Evolutionary conservation across 2,888 invertebrate genomes (phyloP).

Genomic region (Aproaerema taeniolella): DNA sequence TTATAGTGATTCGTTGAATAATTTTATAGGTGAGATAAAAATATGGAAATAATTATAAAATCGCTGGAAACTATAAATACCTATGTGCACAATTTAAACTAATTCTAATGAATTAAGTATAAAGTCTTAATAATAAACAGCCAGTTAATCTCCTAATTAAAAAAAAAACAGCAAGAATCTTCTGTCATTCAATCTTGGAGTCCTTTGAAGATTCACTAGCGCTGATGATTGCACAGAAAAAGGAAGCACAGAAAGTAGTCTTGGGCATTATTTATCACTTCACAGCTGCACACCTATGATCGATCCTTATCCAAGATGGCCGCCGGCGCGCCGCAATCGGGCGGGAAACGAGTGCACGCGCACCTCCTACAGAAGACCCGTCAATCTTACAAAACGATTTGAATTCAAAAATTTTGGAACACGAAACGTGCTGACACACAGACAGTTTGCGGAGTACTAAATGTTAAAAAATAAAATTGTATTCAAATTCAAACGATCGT

Average conservation of each 20-base stretch:
- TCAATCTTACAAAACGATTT: constrained; percentile 48
- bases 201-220: constrained; percentile 16
- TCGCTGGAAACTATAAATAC: no score
- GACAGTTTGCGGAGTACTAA: constrained; percentile 63
- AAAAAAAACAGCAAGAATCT: no score
- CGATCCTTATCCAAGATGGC: constrained; percentile 73
- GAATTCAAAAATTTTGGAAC: constrained; percentile 34
- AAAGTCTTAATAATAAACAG: no score
- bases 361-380: constrained; percentile 47
- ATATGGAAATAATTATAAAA: no score
- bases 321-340: constrained; percentile 54
- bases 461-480: constrained; percentile 58
- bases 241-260: constrained; percentile 39
- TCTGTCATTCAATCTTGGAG: no score
- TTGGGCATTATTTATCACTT: constrained; percentile 59
- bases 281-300: constrained; percentile 74
- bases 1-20: no score
- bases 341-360: constrained; percentile 64
- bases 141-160: no score
- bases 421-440: constrained; percentile 54
- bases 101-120: no score
- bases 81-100: no score
- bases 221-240: constrained; percentile 28
- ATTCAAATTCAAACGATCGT: constrained; percentile 73
- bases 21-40: no score